These are phyloP conservation scores for Clavelina lepadiformis DNA, from an alignment of 23 tunicate species.

Conservation along the genomic window DNA sequence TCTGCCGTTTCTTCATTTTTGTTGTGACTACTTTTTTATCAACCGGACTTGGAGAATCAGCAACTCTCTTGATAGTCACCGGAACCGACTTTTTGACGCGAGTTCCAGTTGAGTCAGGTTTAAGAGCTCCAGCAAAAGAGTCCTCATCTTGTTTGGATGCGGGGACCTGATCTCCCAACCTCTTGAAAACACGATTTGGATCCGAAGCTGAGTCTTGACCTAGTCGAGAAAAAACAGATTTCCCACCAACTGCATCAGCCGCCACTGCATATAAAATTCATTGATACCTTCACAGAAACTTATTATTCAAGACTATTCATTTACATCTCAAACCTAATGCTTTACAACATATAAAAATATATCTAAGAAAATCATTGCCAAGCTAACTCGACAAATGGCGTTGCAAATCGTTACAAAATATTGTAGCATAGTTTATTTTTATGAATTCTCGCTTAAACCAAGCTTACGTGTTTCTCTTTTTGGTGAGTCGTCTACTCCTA, in stretches of 20 bases:
- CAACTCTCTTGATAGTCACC: too few relatives aligned
- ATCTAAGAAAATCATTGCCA: too few relatives aligned
- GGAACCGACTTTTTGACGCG: too few relatives aligned
- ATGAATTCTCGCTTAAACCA: too few relatives aligned
- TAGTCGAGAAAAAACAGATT: constrained; percentile 52
- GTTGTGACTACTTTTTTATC: neutral
- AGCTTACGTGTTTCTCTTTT: too few relatives aligned
- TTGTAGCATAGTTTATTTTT: too few relatives aligned
- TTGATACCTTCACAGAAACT: neutral
- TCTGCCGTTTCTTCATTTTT: constrained; percentile 22
- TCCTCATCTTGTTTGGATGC: constrained; percentile 4
- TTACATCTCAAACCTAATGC: too few relatives aligned
- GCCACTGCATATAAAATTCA: neutral
- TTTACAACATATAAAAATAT: too few relatives aligned
- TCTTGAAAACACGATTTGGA: constrained; percentile 30
- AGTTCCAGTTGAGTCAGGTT: neutral
- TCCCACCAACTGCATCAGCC: constrained; percentile 1
- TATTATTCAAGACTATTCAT: too few relatives aligned
- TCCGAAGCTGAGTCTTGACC: constrained; percentile 30
- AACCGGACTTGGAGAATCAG: neutral
- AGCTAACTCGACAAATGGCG: too few relatives aligned
- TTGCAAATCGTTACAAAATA: too few relatives aligned
- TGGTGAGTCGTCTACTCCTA: too few relatives aligned
- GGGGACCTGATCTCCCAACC: constrained; percentile 52
- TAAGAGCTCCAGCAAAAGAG: constrained; percentile 14